Evolutionary conservation across 2,888 invertebrate genomes (phyloP), one percentile per base, ranked within the genome.

Genomic region (Dichetophora obliterata): DNA sequence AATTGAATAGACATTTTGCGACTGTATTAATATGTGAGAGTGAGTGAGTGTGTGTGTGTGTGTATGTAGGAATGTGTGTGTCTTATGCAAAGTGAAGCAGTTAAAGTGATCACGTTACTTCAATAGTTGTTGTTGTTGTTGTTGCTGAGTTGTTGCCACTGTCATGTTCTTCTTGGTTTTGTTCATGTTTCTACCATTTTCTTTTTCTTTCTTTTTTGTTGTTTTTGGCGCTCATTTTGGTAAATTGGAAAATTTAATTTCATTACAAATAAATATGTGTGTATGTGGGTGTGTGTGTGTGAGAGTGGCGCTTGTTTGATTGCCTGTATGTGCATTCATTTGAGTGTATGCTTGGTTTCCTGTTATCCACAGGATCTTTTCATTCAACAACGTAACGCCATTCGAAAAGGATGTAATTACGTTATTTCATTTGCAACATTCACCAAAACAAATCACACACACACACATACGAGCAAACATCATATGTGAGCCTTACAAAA

Each of bases 231-330:
- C 24, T 48, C 68, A 50, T 68, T 68, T 68, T 50, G 68, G 50
- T 27, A 68, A 68, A 68, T 68, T 68, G 68, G 68, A 68, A 68
- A 68, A 68, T 68, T 68, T 68, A 24, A 68, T 68, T 70, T 57
- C 70, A 70, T 70, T 70, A 70, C 37, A 6, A 54, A 34, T 8
- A 57, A 9, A 14, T 50, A 19, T 22, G 43, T 16, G 31, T 50
- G 0, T 48, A 43, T 54, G 22, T 19, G 14, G 8, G n/a, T 27
- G 22, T 31, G 65, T 65, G 4, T 31, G 34, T 14, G n/a, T n/a
- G n/a, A n/a, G n/a, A n/a, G n/a, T n/a, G n/a, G n/a, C n/a, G 66
- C 27, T 11, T 34, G 34, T 16, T 11, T 63, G 34, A 27, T 22
- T 22, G 57, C 11, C 24, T 59, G 19, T 75, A 52, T 48, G 65